Evolutionary conservation across 2,888 invertebrate genomes (phyloP).

Genomic region (Platycheirus albimanus): DNA sequence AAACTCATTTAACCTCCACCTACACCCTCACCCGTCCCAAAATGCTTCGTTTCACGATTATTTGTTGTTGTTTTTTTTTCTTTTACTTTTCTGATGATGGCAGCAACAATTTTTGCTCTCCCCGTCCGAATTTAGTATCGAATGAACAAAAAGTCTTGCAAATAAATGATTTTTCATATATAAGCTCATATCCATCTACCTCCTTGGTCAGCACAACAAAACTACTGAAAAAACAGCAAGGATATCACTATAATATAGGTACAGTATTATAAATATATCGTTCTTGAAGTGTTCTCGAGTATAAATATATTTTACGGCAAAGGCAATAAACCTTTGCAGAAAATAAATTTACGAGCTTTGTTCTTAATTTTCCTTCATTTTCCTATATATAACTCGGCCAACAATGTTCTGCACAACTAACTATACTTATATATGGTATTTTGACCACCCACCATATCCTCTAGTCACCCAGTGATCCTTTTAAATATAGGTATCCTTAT

Average conservation of each 20-base stretch:
- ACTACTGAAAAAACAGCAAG: constrained; percentile 41
- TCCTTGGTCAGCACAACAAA: constrained; percentile 63
- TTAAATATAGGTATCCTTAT: constrained; percentile 42
- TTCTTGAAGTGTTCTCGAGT: constrained; percentile 54
- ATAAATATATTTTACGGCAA: constrained; percentile 75
- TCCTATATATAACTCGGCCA: constrained; percentile 44
- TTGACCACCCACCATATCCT: constrained; percentile 26
- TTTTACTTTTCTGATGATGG: constrained; percentile 13
- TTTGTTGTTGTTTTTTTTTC: constrained; percentile 18
- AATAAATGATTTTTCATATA: constrained; percentile 72
- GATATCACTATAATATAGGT: constrained; percentile 18
- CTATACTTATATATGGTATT: constrained; percentile 15
- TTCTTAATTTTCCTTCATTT: constrained; percentile 75
- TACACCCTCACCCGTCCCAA: neutral
- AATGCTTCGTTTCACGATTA: constrained; percentile 2
- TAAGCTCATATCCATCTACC: constrained; percentile 69
- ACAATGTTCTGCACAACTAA: constrained; percentile 59
- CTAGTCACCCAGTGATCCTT: constrained; percentile 64
- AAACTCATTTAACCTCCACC: constrained; percentile 40
- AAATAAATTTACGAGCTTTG: constrained; percentile 76
- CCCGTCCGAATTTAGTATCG: no score
- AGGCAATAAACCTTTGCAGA: constrained; percentile 76
- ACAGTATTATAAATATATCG: neutral
- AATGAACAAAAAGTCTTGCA: constrained; percentile 52
- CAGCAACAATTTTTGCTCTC: constrained; percentile 62